Conservation (phyloP, 1,140 invertebrate species). For the Trachymyrmex septentrionalis region DNA sequence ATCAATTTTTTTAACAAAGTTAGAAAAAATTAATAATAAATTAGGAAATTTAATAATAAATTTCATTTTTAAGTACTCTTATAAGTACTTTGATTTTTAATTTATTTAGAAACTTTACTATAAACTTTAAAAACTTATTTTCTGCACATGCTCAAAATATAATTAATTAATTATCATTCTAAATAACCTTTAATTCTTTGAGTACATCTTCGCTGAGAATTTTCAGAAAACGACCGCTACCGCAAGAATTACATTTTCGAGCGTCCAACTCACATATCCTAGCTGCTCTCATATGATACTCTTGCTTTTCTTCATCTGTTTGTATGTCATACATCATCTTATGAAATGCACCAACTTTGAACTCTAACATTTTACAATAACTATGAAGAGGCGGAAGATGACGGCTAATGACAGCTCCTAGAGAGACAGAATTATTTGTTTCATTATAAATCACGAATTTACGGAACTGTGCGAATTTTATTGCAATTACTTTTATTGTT, state of each 20-base stretch:
- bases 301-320: constrained; percentile 83
- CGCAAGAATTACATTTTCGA: constrained; percentile 86
- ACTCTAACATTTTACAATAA: constrained; percentile 87
- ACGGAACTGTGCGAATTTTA: neutral
- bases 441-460: neutral
- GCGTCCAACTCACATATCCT: constrained; percentile 85
- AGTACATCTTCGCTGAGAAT: constrained; percentile 67
- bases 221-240: constrained; percentile 84
- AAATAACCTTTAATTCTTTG: neutral
- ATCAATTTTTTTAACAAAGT: neutral
- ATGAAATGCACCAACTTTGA: constrained; percentile 83
- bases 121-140: neutral
- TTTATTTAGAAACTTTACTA: neutral
- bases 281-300: constrained; percentile 84
- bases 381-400: constrained; percentile 67
- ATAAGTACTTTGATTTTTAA: neutral
- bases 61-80: neutral
- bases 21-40: neutral
- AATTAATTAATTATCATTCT: neutral
- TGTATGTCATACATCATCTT: constrained; percentile 86
- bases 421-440: neutral
- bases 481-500: neutral
- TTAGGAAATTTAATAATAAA: constrained; percentile 15
- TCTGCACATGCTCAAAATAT: neutral
- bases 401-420: neutral